A percentile compares a stretch with the other conserved stretches of the same genome.
Evolutionary conservation across 2,113 vertebrate genomes (phyloP).

Genomic region (Corythaixoides concolor): DNA sequence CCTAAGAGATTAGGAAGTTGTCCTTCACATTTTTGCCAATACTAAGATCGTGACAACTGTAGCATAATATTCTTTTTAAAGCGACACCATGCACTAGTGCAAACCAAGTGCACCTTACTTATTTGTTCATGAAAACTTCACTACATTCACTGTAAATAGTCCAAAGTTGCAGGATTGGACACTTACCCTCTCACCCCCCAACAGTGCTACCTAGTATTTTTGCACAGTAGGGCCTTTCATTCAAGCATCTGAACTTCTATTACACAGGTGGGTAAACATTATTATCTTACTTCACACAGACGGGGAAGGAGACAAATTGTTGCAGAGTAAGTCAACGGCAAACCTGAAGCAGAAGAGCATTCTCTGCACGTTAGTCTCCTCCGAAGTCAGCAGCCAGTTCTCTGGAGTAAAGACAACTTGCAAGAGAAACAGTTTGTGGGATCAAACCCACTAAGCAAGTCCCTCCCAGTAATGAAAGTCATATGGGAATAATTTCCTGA

Average conservation of each 20-base stretch:
- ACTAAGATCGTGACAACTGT: not conserved
- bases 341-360: not conserved
- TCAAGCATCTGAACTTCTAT: not conserved
- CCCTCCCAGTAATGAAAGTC: not conserved
- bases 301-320: not conserved
- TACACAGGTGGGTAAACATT: constrained; percentile 52
- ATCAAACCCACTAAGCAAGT: not conserved
- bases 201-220: not conserved
- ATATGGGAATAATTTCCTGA: not conserved
- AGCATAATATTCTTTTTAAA: not conserved
- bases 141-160: not conserved
- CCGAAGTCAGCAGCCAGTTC: not conserved
- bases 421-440: not conserved
- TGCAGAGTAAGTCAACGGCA: not conserved
- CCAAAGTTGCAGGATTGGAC: not conserved
- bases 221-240: constrained; percentile 49
- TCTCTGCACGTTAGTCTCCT: not conserved
- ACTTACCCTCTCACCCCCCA: not conserved
- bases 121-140: not conserved
- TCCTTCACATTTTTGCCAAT: not conserved
- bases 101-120: not conserved
- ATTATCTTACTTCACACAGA: constrained; percentile 5
- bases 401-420: not conserved
- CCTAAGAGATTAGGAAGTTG: not conserved
- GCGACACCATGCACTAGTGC: not conserved